Base-by-base conservation (phyloP, 2,888 invertebrate genomes). In the Falcaria lacertinaria region DNA sequence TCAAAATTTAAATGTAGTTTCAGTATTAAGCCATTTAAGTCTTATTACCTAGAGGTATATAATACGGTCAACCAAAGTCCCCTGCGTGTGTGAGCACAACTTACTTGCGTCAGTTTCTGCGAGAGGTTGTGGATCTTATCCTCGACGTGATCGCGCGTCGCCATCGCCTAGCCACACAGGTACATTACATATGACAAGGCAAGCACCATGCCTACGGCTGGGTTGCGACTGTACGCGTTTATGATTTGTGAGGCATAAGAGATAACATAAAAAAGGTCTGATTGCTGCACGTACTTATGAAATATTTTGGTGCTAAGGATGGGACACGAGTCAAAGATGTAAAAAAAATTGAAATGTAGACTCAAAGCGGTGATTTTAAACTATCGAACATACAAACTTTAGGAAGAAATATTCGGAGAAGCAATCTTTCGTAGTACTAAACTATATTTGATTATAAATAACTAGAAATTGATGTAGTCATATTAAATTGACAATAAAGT, bases 71-170 rank as follows among this genome's bases (percentile, higher is more conserved):
- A 75, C 69, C 80, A 76, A 66, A 71, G 60, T 57, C 52, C 55
- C 57, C 25, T 40, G 36, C 43, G 38, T 41, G 47, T 42, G 59
- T 67, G 73, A 66, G 66, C 64, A 69, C 69, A 67, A 93, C 93
- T 93, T 93, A 93, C 93, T 91, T 92, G 92, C 83, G 91, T 90
- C 78, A 93, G 89, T 87, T 93, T 92, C 91, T 92, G 92, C 80
- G 92, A 91, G 86, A 93, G 91, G 89, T 91, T 86, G 90, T 92
- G 92, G 80, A 93, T 92, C 92, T 93, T 92, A 91, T 93, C 93
- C 89, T 93, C 93, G 81, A 91, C 92, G 90, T 92, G 91, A 70
- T 93, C 93, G 80, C 93, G 91, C 78, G 92, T 90, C 90, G 91
- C 92, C 89, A 92, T 92, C 77, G 93, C 93, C 93, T 93, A 90